phyloP scores from a whole-genome alignment of 2,113 vertebrate genomes.

The Sapayoa aenigma region DNA sequence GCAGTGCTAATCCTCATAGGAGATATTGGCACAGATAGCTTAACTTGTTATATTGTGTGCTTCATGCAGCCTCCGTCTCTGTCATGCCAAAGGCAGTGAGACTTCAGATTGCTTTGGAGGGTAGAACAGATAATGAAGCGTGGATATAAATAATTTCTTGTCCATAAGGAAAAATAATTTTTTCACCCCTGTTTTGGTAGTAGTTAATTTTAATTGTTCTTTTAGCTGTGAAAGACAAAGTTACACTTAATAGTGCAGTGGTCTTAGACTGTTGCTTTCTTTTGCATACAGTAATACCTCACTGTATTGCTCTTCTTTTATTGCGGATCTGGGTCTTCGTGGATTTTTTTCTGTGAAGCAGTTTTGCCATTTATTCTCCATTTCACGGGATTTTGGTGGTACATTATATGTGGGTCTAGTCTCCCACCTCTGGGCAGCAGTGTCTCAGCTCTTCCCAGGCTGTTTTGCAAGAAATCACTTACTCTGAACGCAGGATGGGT shows the following conservation, averaged over 20 bases:
- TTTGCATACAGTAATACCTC: no score
- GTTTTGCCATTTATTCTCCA: no score
- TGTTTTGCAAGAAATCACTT: no score
- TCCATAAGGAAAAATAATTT: not conserved
- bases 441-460: no score
- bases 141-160: slow-evolving; percentile 10
- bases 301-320: no score
- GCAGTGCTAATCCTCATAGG: not conserved
- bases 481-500: no score
- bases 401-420: no score
- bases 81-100: not conserved
- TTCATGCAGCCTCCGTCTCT: not conserved
- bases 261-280: not conserved
- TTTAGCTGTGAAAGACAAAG: not conserved
- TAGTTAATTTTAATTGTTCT: not conserved
- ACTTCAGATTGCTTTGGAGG: slow-evolving; percentile 12
- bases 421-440: no score
- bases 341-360: no score
- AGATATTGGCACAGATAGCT: not conserved
- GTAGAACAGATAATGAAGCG: not conserved
- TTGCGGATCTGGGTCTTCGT: no score
- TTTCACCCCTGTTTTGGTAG: not conserved
- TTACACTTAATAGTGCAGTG: not conserved
- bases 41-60: not conserved
- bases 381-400: no score